These are phyloP conservation scores for Peribatodes rhomboidaria DNA, from an alignment of 2,888 invertebrate species.

Conservation along the genomic window DNA sequence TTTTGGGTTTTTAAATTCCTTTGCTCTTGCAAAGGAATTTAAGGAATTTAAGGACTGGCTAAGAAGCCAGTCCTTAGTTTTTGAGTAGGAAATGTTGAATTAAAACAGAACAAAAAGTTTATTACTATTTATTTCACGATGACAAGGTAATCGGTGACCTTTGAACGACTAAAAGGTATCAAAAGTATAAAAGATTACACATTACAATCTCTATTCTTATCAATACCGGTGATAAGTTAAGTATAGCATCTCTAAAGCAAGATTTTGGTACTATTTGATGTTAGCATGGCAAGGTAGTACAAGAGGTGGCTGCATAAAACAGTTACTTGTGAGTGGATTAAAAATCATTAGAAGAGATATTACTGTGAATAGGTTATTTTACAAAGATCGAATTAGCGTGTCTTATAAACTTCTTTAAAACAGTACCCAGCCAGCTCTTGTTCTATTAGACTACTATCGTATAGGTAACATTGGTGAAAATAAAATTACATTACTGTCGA, in stretches of 20 bases:
- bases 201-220: slow-evolving; percentile 79
- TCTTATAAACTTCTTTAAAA: not conserved
- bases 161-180: slow-evolving; percentile 82
- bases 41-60: too few species aligned
- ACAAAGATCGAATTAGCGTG: not conserved
- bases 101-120: slow-evolving; percentile 66
- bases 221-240: slow-evolving; percentile 76
- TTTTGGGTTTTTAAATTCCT: too few species aligned
- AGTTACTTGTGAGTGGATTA: not conserved
- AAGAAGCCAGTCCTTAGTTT: too few species aligned
- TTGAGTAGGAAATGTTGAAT: too few species aligned
- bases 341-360: not conserved
- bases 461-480: slow-evolving; percentile 38
- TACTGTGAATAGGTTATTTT: not conserved
- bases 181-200: slow-evolving; percentile 83
- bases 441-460: slow-evolving; percentile 6
- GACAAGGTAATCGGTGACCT: slow-evolving; percentile 85
- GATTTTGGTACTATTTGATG: slow-evolving; percentile 73
- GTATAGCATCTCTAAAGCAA: slow-evolving; percentile 72
- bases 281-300: slow-evolving; percentile 21
- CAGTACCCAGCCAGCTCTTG: slow-evolving; percentile 9
- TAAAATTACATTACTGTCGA: slow-evolving; percentile 23
- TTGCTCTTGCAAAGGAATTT: too few species aligned
- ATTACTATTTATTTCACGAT: slow-evolving; percentile 84
- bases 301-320: slow-evolving; percentile 11